phyloP scores from a whole-genome alignment of 35 echinoderm and acorn worm species.

The Diadema setosum region DNA sequence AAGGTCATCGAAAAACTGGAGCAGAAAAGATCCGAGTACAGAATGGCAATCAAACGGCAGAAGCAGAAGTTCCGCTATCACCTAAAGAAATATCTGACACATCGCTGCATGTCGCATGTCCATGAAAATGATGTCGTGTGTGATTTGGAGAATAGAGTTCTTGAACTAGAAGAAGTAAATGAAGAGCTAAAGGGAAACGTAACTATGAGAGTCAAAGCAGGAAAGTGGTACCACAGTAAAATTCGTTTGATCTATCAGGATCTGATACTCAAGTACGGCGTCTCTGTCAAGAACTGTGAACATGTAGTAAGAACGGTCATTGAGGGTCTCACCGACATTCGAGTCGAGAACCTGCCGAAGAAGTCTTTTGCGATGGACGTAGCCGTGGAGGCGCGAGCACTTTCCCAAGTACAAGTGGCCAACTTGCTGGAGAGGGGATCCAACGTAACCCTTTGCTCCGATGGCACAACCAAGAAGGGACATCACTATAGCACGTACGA shows the following conservation, averaged over 20 bases:
- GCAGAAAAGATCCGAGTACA: too few species aligned
- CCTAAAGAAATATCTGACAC: too few species aligned
- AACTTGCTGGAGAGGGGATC: not conserved
- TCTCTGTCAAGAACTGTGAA: not conserved
- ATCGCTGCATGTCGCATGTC: too few species aligned
- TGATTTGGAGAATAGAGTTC: too few species aligned
- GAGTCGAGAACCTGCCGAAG: not conserved
- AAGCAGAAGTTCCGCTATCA: too few species aligned
- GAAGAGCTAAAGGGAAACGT: too few species aligned
- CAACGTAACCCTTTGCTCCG: conserved; percentile 21
- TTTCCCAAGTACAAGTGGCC: conserved; percentile 19
- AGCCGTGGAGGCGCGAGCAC: conserved; percentile 3
- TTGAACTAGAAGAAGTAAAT: too few species aligned
- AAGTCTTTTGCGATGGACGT: not conserved
- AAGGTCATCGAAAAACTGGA: too few species aligned
- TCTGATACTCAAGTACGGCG: not conserved
- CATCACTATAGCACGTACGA: conserved; percentile 62
- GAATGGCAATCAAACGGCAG: too few species aligned
- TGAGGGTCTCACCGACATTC: not conserved
- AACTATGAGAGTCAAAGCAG: not conserved
- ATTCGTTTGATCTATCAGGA: not conserved
- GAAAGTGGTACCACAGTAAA: not conserved
- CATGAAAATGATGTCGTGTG: too few species aligned
- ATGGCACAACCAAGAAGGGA: conserved; percentile 57
- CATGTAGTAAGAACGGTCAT: not conserved